These are phyloP conservation scores for Fistularia commersonii DNA, from an alignment of 2,797 vertebrate genomes.

Conservation along the genomic window DNA sequence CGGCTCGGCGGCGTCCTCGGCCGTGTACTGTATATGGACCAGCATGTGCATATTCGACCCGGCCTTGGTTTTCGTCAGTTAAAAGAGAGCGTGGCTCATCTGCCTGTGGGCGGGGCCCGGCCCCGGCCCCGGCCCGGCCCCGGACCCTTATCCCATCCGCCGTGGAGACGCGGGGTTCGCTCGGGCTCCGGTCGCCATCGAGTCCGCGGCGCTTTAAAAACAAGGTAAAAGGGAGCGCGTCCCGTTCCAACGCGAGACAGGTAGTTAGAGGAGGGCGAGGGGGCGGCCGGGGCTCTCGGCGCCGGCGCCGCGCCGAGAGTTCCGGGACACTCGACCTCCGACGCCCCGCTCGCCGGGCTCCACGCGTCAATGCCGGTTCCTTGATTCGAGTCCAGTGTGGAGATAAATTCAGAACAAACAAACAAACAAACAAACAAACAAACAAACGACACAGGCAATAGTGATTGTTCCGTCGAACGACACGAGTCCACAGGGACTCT, in stretches of 20 bases:
- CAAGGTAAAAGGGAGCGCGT: conserved; percentile 15
- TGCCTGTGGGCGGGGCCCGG: conserved; percentile 34
- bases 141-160: conserved; percentile 48
- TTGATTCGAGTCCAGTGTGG: conserved; percentile 71
- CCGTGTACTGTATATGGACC: conserved; percentile 66
- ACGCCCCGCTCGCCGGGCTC: conserved; percentile 19
- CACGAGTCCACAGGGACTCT: conserved; percentile 58
- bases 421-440: conserved; percentile 28
- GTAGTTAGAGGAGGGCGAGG: conserved; percentile 40
- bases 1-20: conserved; percentile 38
- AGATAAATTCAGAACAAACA: conserved; percentile 58
- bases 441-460: conserved; percentile 68
- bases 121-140: conserved; percentile 37
- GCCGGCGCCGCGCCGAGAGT: conserved; percentile 59
- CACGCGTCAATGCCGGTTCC: conserved; percentile 40
- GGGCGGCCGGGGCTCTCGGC: conserved; percentile 49
- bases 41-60: conserved; percentile 78
- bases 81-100: conserved; percentile 50
- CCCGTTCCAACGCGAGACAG: conserved; percentile 57
- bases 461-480: conserved; percentile 75
- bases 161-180: conserved; percentile 59
- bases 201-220: conserved; percentile 36
- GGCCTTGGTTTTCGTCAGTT: conserved; percentile 38
- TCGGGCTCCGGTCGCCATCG: conserved; percentile 58
- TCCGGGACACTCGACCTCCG: conserved; percentile 39